phyloP scores from a whole-genome alignment of 2,797 vertebrate species.

The Brachyrhaphis roseni region DNA sequence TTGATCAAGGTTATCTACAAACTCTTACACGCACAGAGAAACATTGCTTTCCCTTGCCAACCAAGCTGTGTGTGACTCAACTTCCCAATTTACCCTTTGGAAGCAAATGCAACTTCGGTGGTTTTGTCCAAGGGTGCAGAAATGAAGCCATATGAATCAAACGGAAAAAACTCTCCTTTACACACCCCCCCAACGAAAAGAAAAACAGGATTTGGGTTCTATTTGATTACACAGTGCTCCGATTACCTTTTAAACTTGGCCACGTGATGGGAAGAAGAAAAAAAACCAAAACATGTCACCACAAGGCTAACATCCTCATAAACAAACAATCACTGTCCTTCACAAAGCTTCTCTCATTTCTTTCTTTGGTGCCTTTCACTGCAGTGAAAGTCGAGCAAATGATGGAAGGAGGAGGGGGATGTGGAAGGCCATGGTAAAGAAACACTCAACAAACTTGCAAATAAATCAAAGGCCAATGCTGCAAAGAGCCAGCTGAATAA shows the following conservation, averaged over 20 bases:
- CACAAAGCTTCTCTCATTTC: conserved; percentile 65
- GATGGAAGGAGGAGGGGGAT: conserved; percentile 34
- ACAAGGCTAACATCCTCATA: conserved; percentile 68
- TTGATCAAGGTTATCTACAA: background rate
- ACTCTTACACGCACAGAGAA: conserved; percentile 2
- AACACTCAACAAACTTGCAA: conserved; percentile 68
- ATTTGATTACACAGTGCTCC: conserved; percentile 57
- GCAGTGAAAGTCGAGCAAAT: conserved; percentile 46
- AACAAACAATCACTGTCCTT: conserved; percentile 73
- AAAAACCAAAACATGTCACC: conserved; percentile 57
- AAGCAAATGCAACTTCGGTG: conserved; percentile 31
- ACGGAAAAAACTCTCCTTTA: conserved; percentile 41
- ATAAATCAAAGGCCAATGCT: conserved; percentile 74
- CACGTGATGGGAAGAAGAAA: conserved; percentile 30
- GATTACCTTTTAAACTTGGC: conserved; percentile 62
- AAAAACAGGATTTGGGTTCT: conserved; percentile 49
- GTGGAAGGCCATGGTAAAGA: conserved; percentile 28
- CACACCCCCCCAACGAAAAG: conserved; percentile 9
- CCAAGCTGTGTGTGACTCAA: conserved; percentile 20
- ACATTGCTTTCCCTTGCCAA: conserved; percentile 22
- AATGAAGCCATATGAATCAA: conserved; percentile 40
- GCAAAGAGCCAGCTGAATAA: conserved; percentile 70
- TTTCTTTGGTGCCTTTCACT: conserved; percentile 53
- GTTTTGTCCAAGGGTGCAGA: conserved; percentile 42
- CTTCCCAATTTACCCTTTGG: conserved; percentile 17